phyloP scores from a whole-genome alignment of 2,797 vertebrate species.

The Syndactyla subalaris region DNA sequence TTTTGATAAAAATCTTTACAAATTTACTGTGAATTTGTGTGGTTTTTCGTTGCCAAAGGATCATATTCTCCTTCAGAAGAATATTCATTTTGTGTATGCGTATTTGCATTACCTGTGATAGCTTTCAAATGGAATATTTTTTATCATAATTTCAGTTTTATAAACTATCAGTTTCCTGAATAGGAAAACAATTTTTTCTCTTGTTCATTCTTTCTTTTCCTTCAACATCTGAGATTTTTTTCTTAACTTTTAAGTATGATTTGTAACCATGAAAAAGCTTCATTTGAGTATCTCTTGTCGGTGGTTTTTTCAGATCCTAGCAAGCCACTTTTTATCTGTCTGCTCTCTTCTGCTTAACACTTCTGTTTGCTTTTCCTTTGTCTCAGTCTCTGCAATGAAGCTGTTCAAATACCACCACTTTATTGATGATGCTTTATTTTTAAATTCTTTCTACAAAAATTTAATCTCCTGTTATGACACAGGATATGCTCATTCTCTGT shows the following conservation, averaged over 20 bases:
- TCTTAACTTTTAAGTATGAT: not conserved
- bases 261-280: not conserved
- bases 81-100: too few relatives aligned
- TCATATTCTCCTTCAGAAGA: not conserved
- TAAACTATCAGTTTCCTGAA: not conserved
- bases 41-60: not conserved
- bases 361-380: not conserved
- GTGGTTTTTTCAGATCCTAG: not conserved
- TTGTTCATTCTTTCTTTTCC: not conserved
- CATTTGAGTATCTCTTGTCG: not conserved
- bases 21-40: not conserved
- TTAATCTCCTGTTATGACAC: not conserved
- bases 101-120: not conserved
- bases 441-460: not conserved
- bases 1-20: not conserved
- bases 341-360: not conserved
- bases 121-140: not conserved
- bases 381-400: not conserved
- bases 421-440: not conserved
- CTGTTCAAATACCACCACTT: not conserved
- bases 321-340: not conserved
- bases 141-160: not conserved
- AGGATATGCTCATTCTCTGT: not conserved
- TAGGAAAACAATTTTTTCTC: not conserved
- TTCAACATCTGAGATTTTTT: not conserved